Base-by-base conservation (phyloP, 2,888 invertebrate species). In the Drosophila koepferae region DNA sequence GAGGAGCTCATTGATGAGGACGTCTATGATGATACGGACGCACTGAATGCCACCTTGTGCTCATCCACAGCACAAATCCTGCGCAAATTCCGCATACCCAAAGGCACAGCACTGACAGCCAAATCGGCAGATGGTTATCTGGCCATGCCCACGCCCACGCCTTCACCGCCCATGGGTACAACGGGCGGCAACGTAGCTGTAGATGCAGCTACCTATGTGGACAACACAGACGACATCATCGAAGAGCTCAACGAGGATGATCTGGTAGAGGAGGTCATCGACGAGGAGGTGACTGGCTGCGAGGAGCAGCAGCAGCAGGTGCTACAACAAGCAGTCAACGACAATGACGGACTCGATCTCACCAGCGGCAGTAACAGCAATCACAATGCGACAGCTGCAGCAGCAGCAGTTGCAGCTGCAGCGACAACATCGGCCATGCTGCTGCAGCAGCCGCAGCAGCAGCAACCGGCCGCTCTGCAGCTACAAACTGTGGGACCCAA, bases 41-140 rank as follows among this genome's bases (percentile, higher is more conserved):
- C 41, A 12, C 18, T 55, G 10, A 55, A 41, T 55, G 14, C 41
- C 28, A 31, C 67, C 7, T 58, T 87, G 18, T 82, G 86, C 36
- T 83, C 85, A n/a, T 84, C 86, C n/a, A 91, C 90, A 3, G 91
- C 92, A n/a, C 92, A 92, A 72, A 90, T 91, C 28, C 72, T 92
- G 61, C 91, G 92, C 31, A 91, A 92, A 69, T 92, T 92, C 69
- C 92, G 92, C 63, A 91, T 92, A 82, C 92, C 92, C 41, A 92
- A 92, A 48, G 91, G 92, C 51, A 92, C 91, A 4, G 91, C 91
- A 2, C 61, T 91, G 51, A 91, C 91, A n/a, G 86, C 91, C 34
- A 91, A 90, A 60, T 68, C 81, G 4, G 66, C 60, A 0, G 90
- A 85, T 28, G 63, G 71, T 20, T 87, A 82, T 23, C 51, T 84